Evolutionary conservation across 1,140 invertebrate species (phyloP), one percentile per base, ranked within the genome.

Genomic region (Drosophila bocki): DNA sequence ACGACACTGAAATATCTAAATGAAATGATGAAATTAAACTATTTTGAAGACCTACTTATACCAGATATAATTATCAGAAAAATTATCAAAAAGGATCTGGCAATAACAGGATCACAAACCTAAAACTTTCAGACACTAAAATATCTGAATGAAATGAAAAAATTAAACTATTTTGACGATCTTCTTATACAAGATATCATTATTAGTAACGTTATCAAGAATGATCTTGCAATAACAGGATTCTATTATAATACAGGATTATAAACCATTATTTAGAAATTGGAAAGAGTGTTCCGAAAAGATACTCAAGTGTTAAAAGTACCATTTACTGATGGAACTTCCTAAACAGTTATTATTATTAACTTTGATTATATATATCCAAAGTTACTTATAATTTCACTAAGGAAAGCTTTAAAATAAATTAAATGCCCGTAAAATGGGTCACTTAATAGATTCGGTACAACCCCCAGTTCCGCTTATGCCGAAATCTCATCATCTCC

Each of bases 391-490:
- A 12, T 35, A 32, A 51, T 17, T 12, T 7, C n/a, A 2, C 12
- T 13, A 0, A 8, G 17, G 7, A 53, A 53, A 53, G 11, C 6
- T 53, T 19, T 35, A 0, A 35, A 35, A 35, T 15, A 35, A 19
- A 13, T 53, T 8, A 33, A 51, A 33, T 33, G 2, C 6, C 15
- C 15, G 32, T n/a, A 47, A 22, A 32, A 17, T n/a, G 5, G 26
- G 5, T 32, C 9, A 17, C 26, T 32, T 35, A 1, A 35, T 45
- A 59, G 9, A 1, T 19, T 22, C 1, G 47, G 65, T 69, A 32
- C 45, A 26, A 51, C 59, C 65, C 65, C 65, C 42, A 13, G 47
- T 50, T 61, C n/a, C 33, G 26, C 22, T 17, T 62, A 41, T 3
- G 29, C 13, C 12, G 3, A 39, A 22, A 17, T 41, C 17, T 22